These are phyloP conservation scores for Potamarius usumacintae DNA, from an alignment of 2,113 vertebrate species.

Conservation along the genomic window DNA sequence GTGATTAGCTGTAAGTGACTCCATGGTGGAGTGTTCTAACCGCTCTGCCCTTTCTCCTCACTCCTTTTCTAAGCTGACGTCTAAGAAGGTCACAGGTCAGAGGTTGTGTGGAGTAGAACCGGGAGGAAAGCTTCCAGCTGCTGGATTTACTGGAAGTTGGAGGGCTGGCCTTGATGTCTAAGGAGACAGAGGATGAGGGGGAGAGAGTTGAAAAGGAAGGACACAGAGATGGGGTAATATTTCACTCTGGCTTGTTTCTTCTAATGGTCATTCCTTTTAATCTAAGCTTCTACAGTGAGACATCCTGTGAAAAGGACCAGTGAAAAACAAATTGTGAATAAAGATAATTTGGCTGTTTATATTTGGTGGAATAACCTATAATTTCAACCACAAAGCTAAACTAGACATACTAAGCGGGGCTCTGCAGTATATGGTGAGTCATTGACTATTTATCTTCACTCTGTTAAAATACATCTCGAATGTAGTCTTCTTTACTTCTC, in stretches of 20 bases:
- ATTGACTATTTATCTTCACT: not conserved
- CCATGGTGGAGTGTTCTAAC: not conserved
- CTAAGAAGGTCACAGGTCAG: constrained; percentile 25
- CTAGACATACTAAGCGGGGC: not conserved
- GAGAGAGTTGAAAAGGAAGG: not conserved
- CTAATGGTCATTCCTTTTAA: not conserved
- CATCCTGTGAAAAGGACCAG: not conserved
- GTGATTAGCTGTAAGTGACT: not conserved
- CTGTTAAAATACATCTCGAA: not conserved
- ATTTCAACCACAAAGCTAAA: not conserved
- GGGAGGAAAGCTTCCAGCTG: constrained; percentile 41
- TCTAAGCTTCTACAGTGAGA: not conserved
- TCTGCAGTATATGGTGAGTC: constrained; percentile 21
- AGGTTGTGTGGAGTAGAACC: not conserved
- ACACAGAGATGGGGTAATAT: not conserved
- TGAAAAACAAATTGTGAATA: not conserved
- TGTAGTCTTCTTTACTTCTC: not conserved
- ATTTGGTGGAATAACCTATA: not conserved
- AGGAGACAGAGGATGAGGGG: not conserved
- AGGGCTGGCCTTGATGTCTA: constrained; percentile 8
- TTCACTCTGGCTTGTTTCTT: not conserved
- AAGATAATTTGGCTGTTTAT: not conserved
- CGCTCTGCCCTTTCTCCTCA: not conserved
- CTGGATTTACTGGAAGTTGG: constrained; percentile 44
- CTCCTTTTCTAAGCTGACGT: not conserved